Evolutionary conservation across 1,140 invertebrate genomes (phyloP).

Genomic region (Lepidurus packardi): DNA sequence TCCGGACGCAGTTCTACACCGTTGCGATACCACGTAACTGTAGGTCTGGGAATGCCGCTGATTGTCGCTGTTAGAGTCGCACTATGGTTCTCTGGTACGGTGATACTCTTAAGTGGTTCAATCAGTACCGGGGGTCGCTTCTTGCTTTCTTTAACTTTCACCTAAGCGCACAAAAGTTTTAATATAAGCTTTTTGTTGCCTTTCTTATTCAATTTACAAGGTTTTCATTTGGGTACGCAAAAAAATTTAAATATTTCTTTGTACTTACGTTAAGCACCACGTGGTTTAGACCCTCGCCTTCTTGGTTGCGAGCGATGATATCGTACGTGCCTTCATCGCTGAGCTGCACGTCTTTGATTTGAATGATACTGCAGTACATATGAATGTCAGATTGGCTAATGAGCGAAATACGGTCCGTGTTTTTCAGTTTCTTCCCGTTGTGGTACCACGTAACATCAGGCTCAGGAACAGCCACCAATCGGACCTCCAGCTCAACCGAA

Average conservation of each 20-base stretch:
- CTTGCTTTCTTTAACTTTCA: slow-evolving; percentile 41
- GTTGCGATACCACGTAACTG: slow-evolving; percentile 71
- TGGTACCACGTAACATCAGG: slow-evolving; percentile 79
- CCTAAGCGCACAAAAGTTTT: not conserved
- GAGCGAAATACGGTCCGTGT: slow-evolving; percentile 59
- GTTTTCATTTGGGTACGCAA: not conserved
- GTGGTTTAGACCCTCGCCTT: slow-evolving; percentile 77
- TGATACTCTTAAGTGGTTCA: slow-evolving; percentile 65
- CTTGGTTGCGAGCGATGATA: slow-evolving; percentile 77
- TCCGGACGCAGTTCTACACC: slow-evolving; percentile 56
- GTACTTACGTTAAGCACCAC: slow-evolving; percentile 62
- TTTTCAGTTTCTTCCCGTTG: slow-evolving; percentile 64
- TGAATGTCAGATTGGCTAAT: slow-evolving; percentile 78
- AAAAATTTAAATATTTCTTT: not conserved
- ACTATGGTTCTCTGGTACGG: slow-evolving; percentile 69
- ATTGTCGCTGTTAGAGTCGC: slow-evolving; percentile 68
- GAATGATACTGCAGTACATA: slow-evolving; percentile 75
- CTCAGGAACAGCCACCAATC: slow-evolving; percentile 81
- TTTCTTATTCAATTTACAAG: not conserved
- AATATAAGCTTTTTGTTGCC: not conserved
- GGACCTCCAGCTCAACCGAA: slow-evolving; percentile 72
- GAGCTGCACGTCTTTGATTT: slow-evolving; percentile 68
- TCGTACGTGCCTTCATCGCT: slow-evolving; percentile 75
- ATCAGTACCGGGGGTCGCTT: slow-evolving; percentile 72
- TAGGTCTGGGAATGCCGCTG: slow-evolving; percentile 71